Conservation (phyloP, 2,113 vertebrate genomes). For the Sapayoa aenigma region DNA sequence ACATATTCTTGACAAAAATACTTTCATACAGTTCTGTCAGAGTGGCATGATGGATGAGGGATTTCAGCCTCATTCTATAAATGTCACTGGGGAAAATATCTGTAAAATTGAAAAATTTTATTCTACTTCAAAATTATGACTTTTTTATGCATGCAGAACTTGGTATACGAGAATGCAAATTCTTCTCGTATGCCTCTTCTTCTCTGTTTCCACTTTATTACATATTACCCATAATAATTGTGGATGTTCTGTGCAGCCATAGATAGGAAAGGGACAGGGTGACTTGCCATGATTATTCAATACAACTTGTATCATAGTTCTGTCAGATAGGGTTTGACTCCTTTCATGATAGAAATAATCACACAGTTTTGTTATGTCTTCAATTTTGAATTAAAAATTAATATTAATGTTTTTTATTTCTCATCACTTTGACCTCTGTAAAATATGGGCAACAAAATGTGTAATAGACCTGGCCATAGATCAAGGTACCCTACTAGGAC, state of each 20-base stretch:
- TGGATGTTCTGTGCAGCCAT: neutral
- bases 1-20: neutral
- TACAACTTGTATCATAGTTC: neutral
- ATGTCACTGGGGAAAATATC: neutral
- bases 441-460: neutral
- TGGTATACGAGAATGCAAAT: neutral
- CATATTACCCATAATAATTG: neutral
- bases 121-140: neutral
- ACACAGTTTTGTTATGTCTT: neutral
- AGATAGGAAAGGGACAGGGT: neutral
- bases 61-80: neutral
- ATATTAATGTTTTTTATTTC: neutral
- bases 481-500: neutral
- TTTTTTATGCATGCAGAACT: neutral
- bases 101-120: neutral
- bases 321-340: neutral
- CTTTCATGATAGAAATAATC: neutral
- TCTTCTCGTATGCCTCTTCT: neutral
- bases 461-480: neutral
- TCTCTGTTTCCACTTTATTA: neutral
- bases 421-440: neutral
- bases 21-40: neutral
- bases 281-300: neutral
- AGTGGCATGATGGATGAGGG: neutral
- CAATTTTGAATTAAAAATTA: neutral